These are phyloP conservation scores for Bombus fervidus DNA, from an alignment of 1,140 invertebrate genomes.

Conservation along the genomic window DNA sequence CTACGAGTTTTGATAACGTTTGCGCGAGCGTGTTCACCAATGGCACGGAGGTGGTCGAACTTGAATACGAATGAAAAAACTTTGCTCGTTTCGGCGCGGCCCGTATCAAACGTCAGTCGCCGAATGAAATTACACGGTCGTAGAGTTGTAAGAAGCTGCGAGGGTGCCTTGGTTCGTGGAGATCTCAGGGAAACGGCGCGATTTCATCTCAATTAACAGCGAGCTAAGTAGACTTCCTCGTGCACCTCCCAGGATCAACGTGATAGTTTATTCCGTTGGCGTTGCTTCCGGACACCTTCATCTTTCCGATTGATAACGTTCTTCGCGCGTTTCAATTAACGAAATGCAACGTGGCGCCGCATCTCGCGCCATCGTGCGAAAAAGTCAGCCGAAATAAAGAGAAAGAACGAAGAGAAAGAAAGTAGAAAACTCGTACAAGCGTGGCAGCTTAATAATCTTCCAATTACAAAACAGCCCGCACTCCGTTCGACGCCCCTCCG, in stretches of 20 bases:
- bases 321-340: constrained; percentile 21
- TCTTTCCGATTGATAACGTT: constrained; percentile 1
- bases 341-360: not conserved
- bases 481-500: not conserved
- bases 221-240: not conserved
- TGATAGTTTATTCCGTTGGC: not conserved
- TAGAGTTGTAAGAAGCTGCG: not conserved
- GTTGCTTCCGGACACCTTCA: not conserved
- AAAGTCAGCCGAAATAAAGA: too few species aligned
- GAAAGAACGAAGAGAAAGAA: not conserved
- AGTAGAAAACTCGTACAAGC: not conserved
- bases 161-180: accelerated
- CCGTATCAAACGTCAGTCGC: not conserved
- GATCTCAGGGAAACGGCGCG: not conserved
- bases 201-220: constrained; percentile 14
- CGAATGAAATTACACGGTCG: not conserved
- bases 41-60: not conserved
- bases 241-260: not conserved
- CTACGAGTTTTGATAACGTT: constrained; percentile 14
- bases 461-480: constrained; percentile 35
- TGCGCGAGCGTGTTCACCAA: not conserved
- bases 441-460: constrained; percentile 38
- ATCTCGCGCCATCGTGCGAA: not conserved
- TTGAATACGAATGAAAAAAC: not conserved
- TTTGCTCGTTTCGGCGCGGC: not conserved